phyloP scores from a whole-genome alignment of 2,113 vertebrate species.

The Neolamprologus falcicula region DNA sequence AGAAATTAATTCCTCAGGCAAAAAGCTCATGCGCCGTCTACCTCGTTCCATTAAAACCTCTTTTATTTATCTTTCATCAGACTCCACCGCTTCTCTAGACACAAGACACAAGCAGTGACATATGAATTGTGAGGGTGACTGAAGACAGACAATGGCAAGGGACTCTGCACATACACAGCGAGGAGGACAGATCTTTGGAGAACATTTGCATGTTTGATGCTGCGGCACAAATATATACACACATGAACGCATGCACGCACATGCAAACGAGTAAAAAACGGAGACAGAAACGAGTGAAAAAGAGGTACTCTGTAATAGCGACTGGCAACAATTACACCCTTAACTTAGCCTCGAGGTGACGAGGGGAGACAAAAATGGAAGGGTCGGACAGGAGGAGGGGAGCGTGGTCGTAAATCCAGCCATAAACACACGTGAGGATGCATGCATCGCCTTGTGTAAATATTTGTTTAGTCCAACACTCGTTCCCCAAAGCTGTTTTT shows the following conservation, averaged over 20 bases:
- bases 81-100: not conserved
- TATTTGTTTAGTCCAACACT: conserved; percentile 43
- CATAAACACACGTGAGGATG: conserved; percentile 41
- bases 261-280: not conserved
- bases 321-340: not conserved
- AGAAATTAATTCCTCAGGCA: not conserved
- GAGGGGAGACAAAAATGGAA: not conserved
- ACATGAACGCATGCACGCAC: not conserved
- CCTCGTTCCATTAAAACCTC: not conserved
- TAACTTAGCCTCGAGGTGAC: not conserved
- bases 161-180: not conserved
- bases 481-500: not conserved
- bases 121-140: not conserved
- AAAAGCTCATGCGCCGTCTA: not conserved
- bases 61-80: conserved; percentile 13
- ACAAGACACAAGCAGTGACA: conserved; percentile 1
- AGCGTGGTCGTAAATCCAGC: conserved; percentile 1
- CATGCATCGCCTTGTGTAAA: conserved; percentile 18
- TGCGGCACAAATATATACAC: not conserved
- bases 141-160: not conserved
- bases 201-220: not conserved
- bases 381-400: not conserved
- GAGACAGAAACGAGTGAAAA: not conserved
- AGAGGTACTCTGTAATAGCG: not conserved
- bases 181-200: not conserved